Evolutionary conservation across 2,113 vertebrate species (phyloP).

Genomic region (Phoenicopterus ruber): DNA sequence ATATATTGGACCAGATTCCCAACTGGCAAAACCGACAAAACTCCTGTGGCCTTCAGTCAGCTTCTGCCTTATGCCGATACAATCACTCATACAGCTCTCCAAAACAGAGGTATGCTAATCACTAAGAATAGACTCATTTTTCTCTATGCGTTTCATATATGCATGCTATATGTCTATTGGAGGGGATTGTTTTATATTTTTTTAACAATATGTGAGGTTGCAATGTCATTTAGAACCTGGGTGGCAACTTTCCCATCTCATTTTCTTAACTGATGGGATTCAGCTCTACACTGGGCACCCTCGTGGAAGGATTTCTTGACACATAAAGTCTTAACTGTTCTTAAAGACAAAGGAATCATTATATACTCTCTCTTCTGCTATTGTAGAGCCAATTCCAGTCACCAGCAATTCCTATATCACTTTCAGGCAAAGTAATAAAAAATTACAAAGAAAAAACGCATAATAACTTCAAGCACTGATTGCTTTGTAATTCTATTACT

Average conservation of each 20-base stretch:
- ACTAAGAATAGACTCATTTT: neutral
- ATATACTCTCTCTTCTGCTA: neutral
- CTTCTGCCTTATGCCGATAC: neutral
- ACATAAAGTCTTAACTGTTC: neutral
- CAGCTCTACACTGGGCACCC: neutral
- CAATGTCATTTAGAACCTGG: slow-evolving; percentile 29
- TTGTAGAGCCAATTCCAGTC: neutral
- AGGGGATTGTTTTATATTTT: neutral
- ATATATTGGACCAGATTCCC: neutral
- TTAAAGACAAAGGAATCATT: slow-evolving; percentile 1
- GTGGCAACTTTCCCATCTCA: neutral
- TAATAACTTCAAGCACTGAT: neutral
- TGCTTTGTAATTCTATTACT: slow-evolving; percentile 3
- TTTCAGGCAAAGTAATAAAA: slow-evolving; percentile 14
- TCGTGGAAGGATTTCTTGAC: neutral
- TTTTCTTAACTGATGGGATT: slow-evolving; percentile 42
- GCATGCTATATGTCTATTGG: neutral
- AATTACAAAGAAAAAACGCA: neutral
- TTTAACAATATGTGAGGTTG: neutral
- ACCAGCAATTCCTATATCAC: neutral
- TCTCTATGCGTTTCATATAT: neutral
- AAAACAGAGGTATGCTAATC: neutral
- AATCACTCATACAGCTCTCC: neutral
- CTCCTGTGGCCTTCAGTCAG: neutral
- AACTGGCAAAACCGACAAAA: neutral